phyloP scores from a whole-genome alignment of 1,140 invertebrate species.

The Globodera ellingtonae region DNA sequence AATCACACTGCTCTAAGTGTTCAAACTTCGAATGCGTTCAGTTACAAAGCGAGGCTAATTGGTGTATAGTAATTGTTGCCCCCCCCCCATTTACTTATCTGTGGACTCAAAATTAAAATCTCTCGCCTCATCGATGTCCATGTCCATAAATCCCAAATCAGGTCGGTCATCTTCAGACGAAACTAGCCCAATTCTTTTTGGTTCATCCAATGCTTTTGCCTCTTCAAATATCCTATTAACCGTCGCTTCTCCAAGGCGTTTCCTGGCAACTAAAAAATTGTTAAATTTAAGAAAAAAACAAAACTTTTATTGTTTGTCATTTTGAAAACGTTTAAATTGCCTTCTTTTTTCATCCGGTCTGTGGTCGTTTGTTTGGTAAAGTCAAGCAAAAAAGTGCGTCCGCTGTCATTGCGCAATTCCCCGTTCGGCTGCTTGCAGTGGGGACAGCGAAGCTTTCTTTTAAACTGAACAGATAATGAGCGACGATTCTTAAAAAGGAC shows the following conservation, averaged over 20 bases:
- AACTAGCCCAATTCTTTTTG: background rate
- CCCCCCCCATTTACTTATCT: too few relatives aligned
- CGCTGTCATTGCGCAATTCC: conserved; percentile 52
- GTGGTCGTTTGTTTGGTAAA: conserved; percentile 39
- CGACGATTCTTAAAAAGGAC: background rate
- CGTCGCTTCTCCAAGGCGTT: conserved; percentile 10
- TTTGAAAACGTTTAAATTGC: background rate
- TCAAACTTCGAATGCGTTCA: too few relatives aligned
- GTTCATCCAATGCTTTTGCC: conserved; percentile 2
- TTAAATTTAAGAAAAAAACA: background rate
- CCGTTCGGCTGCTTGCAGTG: conserved; percentile 59
- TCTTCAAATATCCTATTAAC: conserved; percentile 24
- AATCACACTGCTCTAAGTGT: too few relatives aligned
- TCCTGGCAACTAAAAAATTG: background rate
- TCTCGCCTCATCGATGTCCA: background rate
- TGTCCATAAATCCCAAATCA: conserved; percentile 10
- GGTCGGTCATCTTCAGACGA: conserved; percentile 16
- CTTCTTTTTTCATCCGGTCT: conserved; percentile 33
- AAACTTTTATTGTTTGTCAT: background rate
- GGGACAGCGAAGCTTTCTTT: conserved; percentile 53
- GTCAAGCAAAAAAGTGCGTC: conserved; percentile 54
- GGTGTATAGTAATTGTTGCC: too few relatives aligned
- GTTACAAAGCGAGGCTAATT: too few relatives aligned
- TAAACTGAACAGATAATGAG: conserved; percentile 49
- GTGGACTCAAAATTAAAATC: background rate